Evolutionary conservation across 2,888 invertebrate genomes (phyloP), one percentile per base, ranked within the genome.

Genomic region (Chymomyza fuscimana): DNA sequence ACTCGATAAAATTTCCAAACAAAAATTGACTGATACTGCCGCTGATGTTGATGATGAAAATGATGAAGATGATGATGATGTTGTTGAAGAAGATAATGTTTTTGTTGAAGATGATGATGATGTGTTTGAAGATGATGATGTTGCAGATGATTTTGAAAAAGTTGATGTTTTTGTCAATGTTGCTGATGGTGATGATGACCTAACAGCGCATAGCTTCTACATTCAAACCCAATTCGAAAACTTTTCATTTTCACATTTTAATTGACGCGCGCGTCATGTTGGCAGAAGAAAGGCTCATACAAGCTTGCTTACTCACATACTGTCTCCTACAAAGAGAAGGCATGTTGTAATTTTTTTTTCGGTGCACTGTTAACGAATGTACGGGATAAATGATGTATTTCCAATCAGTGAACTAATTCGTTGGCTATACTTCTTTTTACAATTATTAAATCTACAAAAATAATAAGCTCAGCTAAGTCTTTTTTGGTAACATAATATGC

Each of bases 231-330:
- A 36, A 74, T 73, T 63, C 63, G 65, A 69, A 63, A 63, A 58
- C 58, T 74, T 77, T 77, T 54, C 68, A 72, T 74, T 77, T 76
- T 74, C 71, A 69, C 62, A 72, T 77, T 77, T 77, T 77, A 77
- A 77, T 77, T 77, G 77, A 77, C 77, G 77, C 69, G 73, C 63
- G 64, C 52, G 52, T 77, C 73, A 77, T 77, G 76, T 70, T 65
- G n/a, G 52, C 56, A 46, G 60, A 72, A 75, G 50, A 68, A 72
- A 76, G 66, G 62, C 46, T 32, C 15, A 59, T 5, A 16, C n/a
- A 36, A 16, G 46, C 16, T 40, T 2, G n/a, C 72, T 59, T 61
- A 10, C 1, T n/a, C 19, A 56, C 7, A 25, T 19, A 5, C 7
- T 32, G 9, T 9, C 9, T 32, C 32, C 32, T 32, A 32, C 32